Conservation (phyloP, 2,888 invertebrate genomes). For the Malachius bipustulatus region DNA sequence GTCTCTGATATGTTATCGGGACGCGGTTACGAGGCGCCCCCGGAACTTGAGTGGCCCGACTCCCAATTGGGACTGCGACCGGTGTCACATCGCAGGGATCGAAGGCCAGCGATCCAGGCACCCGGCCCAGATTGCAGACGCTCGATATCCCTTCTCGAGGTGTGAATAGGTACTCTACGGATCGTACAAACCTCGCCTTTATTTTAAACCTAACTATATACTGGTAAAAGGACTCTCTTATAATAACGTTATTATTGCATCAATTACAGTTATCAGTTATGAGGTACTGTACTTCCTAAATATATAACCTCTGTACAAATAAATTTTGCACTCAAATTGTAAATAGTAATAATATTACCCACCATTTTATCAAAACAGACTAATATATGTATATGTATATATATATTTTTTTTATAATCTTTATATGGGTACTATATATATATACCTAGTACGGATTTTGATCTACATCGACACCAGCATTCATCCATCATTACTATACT, state of each 20-base stretch:
- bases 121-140: too few species aligned
- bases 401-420: too few species aligned
- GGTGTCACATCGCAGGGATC: slow-evolving; percentile 24
- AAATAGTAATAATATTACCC: slow-evolving; percentile 32
- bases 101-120: slow-evolving; percentile 25
- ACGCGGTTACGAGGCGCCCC: slow-evolving; percentile 7
- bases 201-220: slow-evolving; percentile 39
- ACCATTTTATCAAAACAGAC: slow-evolving; percentile 33
- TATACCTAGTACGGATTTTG: too few species aligned
- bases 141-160: too few species aligned
- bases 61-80: slow-evolving; percentile 26
- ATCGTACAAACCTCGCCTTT: slow-evolving; percentile 37
- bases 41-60: slow-evolving; percentile 18
- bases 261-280: slow-evolving; percentile 42
- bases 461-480: too few species aligned
- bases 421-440: too few species aligned
- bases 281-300: slow-evolving; percentile 42
- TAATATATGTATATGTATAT: slow-evolving; percentile 36
- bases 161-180: slow-evolving; percentile 28
- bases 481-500: too few species aligned
- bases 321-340: slow-evolving; percentile 37
- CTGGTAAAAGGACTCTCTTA: slow-evolving; percentile 40
- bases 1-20: too few species aligned
- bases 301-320: slow-evolving; percentile 42
- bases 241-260: slow-evolving; percentile 43